These are phyloP conservation scores for Aphelinus atriplicis DNA, from an alignment of 1,140 invertebrate genomes.

Conservation along the genomic window DNA sequence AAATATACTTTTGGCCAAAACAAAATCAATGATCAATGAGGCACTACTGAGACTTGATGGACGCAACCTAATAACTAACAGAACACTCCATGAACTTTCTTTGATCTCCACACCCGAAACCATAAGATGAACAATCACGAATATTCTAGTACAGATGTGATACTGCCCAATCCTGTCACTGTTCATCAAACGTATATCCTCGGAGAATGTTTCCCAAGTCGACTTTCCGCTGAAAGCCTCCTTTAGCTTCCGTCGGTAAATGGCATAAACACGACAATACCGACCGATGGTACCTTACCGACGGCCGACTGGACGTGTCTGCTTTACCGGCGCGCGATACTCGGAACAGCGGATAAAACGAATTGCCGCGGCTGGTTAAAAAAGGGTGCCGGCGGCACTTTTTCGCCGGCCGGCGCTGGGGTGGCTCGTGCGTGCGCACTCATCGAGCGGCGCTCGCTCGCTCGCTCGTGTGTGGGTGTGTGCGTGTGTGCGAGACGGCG, in stretches of 20 bases:
- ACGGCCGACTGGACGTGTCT: background rate
- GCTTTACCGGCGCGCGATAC: background rate
- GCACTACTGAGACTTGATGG: too few relatives aligned
- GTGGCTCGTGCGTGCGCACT: background rate
- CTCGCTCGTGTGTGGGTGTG: background rate
- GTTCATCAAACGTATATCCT: background rate
- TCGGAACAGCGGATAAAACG: background rate
- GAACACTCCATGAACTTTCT: background rate
- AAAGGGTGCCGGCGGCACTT: slow-evolving; percentile 3
- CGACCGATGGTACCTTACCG: background rate
- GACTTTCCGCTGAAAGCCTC: too few relatives aligned
- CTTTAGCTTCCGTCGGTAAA: slow-evolving; percentile 3
- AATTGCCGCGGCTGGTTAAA: background rate
- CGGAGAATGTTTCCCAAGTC: background rate
- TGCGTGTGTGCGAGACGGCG: background rate
- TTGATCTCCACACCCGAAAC: background rate
- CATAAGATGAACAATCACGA: background rate
- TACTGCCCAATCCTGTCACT: background rate
- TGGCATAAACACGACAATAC: background rate
- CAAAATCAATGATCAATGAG: too few relatives aligned
- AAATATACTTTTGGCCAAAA: too few relatives aligned
- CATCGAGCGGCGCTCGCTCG: slow-evolving; percentile 9
- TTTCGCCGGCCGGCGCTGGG: slow-evolving; percentile 21
- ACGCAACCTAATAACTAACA: too few relatives aligned
- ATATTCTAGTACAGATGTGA: background rate